These are phyloP conservation scores for Halcyon smyrnensis DNA, from an alignment of 2,797 vertebrate genomes.

Conservation along the genomic window DNA sequence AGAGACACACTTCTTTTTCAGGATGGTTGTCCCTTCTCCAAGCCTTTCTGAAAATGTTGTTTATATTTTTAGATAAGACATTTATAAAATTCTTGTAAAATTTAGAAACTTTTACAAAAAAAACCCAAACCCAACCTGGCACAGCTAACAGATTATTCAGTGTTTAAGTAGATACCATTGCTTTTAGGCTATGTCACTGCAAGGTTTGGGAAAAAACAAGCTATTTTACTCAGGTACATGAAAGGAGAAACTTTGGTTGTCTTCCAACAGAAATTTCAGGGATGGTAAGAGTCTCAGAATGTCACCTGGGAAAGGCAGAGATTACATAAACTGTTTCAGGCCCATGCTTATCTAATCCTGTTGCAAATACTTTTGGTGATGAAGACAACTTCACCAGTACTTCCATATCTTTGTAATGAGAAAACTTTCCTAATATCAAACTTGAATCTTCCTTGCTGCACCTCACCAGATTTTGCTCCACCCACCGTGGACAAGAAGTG, in stretches of 20 bases:
- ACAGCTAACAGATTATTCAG: neutral
- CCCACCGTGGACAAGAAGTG: rapidly evolving
- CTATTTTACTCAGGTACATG: neutral
- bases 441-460: neutral
- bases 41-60: neutral
- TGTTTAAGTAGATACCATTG: neutral
- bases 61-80: neutral
- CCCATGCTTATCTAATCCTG: neutral
- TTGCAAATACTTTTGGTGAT: neutral
- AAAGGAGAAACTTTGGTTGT: neutral
- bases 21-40: neutral
- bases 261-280: neutral
- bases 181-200: neutral
- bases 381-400: neutral
- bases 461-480: neutral
- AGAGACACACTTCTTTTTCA: neutral
- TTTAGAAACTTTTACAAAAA: neutral
- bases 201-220: neutral
- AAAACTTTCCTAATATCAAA: neutral
- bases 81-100: neutral
- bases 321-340: neutral
- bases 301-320: neutral
- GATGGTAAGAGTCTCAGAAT: neutral
- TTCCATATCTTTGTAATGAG: neutral
- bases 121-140: neutral